phyloP scores from a whole-genome alignment of 2,797 vertebrate genomes.

The Falco cherrug region DNA sequence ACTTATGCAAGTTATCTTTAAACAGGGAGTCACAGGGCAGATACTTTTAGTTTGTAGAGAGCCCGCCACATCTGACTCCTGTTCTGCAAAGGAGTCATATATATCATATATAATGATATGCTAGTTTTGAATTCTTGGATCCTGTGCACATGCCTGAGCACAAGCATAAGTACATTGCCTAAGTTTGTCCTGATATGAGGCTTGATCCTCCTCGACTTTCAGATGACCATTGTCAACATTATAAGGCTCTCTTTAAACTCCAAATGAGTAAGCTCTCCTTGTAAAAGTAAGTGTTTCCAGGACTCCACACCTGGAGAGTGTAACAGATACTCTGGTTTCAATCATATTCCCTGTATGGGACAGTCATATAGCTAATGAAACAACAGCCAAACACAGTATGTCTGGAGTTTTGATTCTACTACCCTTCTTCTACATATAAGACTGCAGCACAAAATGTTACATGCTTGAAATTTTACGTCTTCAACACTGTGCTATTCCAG shows the following conservation, averaged over 20 bases:
- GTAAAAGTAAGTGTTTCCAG: background rate
- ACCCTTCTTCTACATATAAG: background rate
- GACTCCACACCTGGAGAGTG: background rate
- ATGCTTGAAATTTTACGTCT: background rate
- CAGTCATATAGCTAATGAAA: background rate
- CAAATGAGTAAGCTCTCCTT: background rate
- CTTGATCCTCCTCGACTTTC: background rate
- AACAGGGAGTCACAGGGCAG: background rate
- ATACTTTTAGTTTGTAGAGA: background rate
- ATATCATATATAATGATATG: no score
- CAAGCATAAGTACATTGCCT: rapidly evolving
- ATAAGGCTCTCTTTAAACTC: background rate
- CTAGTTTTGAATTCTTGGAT: background rate
- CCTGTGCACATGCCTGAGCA: background rate
- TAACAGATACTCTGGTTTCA: background rate
- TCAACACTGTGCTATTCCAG: background rate
- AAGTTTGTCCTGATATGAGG: background rate
- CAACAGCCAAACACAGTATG: background rate
- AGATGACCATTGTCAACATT: background rate
- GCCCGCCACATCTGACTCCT: background rate
- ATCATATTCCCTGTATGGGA: background rate
- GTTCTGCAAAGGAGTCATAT: background rate
- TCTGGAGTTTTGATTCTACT: background rate
- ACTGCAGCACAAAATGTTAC: background rate
- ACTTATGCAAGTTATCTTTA: background rate